Evolutionary conservation across 2,888 invertebrate species (phyloP), one percentile per base, ranked within the genome.

Genomic region (Platycheirus albimanus): DNA sequence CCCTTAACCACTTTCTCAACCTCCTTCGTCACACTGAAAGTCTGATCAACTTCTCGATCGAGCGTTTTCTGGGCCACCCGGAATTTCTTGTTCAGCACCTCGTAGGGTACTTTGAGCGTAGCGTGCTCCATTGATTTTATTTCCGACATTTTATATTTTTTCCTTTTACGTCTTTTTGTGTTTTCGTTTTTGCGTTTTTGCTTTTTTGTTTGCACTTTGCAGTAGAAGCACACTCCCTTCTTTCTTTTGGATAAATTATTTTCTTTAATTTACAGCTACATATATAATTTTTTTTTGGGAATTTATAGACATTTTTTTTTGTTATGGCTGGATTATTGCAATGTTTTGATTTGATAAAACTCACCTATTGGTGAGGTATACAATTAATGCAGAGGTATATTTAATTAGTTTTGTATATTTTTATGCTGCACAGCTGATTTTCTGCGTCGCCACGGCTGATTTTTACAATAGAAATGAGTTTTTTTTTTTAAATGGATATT

Each of bases 101-200:
- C 99, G 89, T 99, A 99, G 1, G 99, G 99, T 85, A 99, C 98
- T 94, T 98, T 98, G 85, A 99, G 93, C 24, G 98, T 98, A 63
- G 98, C 96, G 92, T 99, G 98, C 91, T 99, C 99, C 89, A 99
- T 92, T 85, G 97, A 96, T 91, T 96, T 98, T 84, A 98, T 93
- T 92, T 98, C 98, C 90, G 97, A 95, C 97, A 97, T 97, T 87
- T 88, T 92, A 45, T 64, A 28, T 8, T 38, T 63, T 63, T 17
- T 1, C 45, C 49, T 47, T 17, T 51, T 61, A n/a, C 38, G 15
- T 20, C 10, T 54, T 20, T 38, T 20, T 36, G 11, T 58, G 41
- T 8, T 38, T 63, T 63, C n/a, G 41, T 8, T 38, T 63, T 63
- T 17, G 3, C 45, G 49, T 47, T 17, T 51, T 61, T 41, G 15